These are phyloP conservation scores for Holotrichia oblita DNA, from an alignment of 1,140 invertebrate species.

Conservation along the genomic window DNA sequence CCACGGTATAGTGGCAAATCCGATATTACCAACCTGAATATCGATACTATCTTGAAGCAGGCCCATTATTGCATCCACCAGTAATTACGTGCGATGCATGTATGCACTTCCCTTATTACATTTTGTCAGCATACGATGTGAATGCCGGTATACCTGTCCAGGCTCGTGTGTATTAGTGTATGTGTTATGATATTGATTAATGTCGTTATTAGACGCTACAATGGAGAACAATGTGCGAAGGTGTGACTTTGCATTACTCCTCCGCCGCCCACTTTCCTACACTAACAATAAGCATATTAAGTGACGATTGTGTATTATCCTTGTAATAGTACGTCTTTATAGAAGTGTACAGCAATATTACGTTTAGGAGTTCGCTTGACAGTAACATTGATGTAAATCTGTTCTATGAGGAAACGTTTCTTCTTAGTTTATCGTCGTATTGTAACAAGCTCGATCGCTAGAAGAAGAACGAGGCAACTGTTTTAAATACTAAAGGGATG, in stretches of 20 bases:
- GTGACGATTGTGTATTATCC: too few relatives aligned
- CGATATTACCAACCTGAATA: neutral
- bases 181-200: neutral
- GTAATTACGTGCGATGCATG: neutral
- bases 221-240: slow-evolving; percentile 6
- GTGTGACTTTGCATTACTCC: slow-evolving; percentile 2
- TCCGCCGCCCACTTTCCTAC: slow-evolving; percentile 1
- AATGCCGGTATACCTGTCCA: neutral
- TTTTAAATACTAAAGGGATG: too few relatives aligned
- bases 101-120: neutral
- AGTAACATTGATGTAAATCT: too few relatives aligned
- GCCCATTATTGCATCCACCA: neutral
- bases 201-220: neutral
- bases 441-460: too few relatives aligned
- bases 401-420: too few relatives aligned
- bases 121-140: neutral
- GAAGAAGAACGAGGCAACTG: too few relatives aligned
- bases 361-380: too few relatives aligned
- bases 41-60: slow-evolving; percentile 12
- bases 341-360: too few relatives aligned
- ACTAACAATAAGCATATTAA: too few relatives aligned
- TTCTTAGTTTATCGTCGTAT: too few relatives aligned
- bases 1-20: too few relatives aligned
- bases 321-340: too few relatives aligned
- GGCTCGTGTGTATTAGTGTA: neutral